A percentile compares a stretch with the other conserved stretches of the same genome.
Evolutionary conservation across 2,888 invertebrate species (phyloP).

Genomic region (Acanthacorydalis orientalis): DNA sequence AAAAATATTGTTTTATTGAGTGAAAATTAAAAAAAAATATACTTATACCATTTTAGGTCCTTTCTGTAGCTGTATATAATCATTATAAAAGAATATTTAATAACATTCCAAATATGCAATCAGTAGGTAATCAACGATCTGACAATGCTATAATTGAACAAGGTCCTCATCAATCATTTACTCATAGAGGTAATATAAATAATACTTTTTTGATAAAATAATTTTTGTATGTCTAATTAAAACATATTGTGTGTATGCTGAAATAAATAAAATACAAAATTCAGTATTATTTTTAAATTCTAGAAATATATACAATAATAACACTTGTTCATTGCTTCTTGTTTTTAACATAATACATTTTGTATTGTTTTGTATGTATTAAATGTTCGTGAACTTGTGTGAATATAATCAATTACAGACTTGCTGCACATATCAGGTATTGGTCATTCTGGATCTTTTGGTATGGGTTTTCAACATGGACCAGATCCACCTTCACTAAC

Average conservation of each 20-base stretch:
- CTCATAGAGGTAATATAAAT: slow-evolving; percentile 52
- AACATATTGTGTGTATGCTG: slow-evolving; percentile 12
- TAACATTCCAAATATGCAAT: slow-evolving; percentile 49
- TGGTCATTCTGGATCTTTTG: slow-evolving; percentile 47
- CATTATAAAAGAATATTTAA: slow-evolving; percentile 97
- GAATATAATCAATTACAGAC: slow-evolving; percentile 34
- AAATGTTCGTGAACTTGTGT: background rate
- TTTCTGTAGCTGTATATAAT: slow-evolving; percentile 96
- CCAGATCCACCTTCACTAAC: slow-evolving; percentile 16
- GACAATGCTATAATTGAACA: slow-evolving; percentile 41
- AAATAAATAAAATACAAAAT: background rate
- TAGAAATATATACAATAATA: background rate
- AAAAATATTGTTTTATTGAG: too few relatives aligned
- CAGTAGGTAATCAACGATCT: slow-evolving; percentile 22
- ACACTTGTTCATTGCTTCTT: background rate
- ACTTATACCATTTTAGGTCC: slow-evolving; percentile 31
- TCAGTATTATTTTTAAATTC: too few relatives aligned
- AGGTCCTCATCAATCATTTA: slow-evolving; percentile 47
- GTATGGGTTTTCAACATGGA: slow-evolving; percentile 30
- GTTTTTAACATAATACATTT: background rate
- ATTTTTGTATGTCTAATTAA: slow-evolving; percentile 8
- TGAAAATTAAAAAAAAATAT: too few relatives aligned
- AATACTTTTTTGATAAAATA: too few relatives aligned
- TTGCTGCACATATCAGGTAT: slow-evolving; percentile 72
- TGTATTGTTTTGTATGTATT: background rate